These are phyloP conservation scores for Spisula solida DNA, from an alignment of 2,888 invertebrate species.

Conservation along the genomic window DNA sequence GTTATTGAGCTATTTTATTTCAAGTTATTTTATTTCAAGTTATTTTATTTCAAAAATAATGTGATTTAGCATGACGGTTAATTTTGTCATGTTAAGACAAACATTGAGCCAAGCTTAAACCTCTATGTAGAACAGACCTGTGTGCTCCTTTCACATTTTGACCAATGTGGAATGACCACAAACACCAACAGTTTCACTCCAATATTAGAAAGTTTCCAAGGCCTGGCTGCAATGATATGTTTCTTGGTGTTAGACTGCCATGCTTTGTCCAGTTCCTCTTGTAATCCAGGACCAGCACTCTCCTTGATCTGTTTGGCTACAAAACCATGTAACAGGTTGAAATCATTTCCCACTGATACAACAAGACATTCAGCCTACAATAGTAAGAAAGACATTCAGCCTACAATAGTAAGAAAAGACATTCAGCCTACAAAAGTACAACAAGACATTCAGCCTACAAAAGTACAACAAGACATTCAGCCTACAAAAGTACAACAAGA, in stretches of 20 bases:
- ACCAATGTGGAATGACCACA: neutral
- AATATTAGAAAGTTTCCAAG: neutral
- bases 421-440: no score
- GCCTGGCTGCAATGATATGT: neutral
- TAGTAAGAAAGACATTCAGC: no score
- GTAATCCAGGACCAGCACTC: neutral
- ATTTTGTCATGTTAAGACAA: no score
- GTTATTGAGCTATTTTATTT: no score
- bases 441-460: no score
- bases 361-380: conserved; percentile 18
- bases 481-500: no score
- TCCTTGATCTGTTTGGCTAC: neutral
- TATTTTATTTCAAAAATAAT: no score
- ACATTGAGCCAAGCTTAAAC: no score
- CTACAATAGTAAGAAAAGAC: no score
- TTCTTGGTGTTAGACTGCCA: neutral
- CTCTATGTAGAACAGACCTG: neutral
- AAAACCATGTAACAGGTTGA: neutral
- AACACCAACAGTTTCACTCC: conserved; percentile 6
- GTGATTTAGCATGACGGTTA: no score
- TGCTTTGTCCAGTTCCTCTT: neutral
- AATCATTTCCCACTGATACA: neutral
- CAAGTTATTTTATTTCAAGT: no score
- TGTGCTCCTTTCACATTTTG: neutral
- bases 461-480: no score